A percentile compares a stretch with the other conserved stretches of the same genome.
Evolutionary conservation across 1,140 invertebrate species (phyloP).

Genomic region (Mizuhopecten yessoensis): DNA sequence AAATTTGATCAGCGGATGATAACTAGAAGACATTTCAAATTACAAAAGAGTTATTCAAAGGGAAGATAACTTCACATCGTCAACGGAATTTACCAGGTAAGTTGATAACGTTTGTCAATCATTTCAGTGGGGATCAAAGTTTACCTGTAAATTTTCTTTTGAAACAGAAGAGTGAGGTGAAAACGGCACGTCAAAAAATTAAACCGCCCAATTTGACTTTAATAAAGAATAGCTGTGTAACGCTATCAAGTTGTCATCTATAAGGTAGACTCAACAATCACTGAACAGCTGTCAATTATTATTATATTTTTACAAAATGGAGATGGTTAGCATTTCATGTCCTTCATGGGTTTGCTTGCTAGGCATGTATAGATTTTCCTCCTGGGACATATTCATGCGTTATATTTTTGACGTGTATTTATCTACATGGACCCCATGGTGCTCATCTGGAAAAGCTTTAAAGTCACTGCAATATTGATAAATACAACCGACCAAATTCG

Average conservation of each 20-base stretch:
- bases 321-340: not conserved
- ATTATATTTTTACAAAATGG: conserved; percentile 8
- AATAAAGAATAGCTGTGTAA: not conserved
- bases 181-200: not conserved
- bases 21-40: not conserved
- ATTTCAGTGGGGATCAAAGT: not conserved
- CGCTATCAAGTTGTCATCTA: not conserved
- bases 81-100: not conserved
- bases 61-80: conserved; percentile 8
- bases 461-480: not conserved
- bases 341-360: not conserved
- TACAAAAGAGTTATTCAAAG: conserved; percentile 39
- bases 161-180: not conserved
- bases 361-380: not conserved
- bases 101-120: not conserved
- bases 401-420: not conserved
- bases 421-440: not conserved
- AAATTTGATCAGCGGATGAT: not conserved
- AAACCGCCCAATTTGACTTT: not conserved
- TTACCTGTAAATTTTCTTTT: not conserved
- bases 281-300: conserved; percentile 21
- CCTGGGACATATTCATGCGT: not conserved
- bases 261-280: not conserved
- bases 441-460: not conserved
- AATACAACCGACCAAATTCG: not conserved